Conservation (phyloP, 2,888 invertebrate genomes). For the Steinernema carpocapsae region DNA sequence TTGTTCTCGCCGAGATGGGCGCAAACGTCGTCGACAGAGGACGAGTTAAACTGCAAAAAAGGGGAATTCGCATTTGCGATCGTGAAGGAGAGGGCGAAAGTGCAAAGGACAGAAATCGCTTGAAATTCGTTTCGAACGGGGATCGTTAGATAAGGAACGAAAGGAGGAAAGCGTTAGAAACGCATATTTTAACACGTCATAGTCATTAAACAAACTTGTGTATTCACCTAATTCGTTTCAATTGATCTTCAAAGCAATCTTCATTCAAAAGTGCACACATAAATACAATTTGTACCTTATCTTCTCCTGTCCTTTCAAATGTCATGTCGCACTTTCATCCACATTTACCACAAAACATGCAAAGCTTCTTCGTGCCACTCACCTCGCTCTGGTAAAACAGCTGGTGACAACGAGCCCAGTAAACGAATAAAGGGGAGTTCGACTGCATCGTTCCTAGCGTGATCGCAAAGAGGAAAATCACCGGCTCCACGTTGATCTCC, state of each 20-base stretch:
- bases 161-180: not conserved
- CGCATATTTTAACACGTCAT: not conserved
- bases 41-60: not conserved
- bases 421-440: not conserved
- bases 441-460: conserved; percentile 1
- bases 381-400: not conserved
- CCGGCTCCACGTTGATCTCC: conserved; percentile 11
- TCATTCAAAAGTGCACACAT: not conserved
- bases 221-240: too few relatives aligned
- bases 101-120: too few relatives aligned
- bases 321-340: not conserved
- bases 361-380: not conserved
- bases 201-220: too few relatives aligned
- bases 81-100: too few relatives aligned
- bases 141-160: too few relatives aligned
- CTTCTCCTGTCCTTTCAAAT: not conserved
- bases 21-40: not conserved
- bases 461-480: conserved; percentile 2
- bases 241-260: too few relatives aligned
- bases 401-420: conserved; percentile 2
- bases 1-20: not conserved
- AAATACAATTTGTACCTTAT: not conserved
- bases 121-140: too few relatives aligned
- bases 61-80: too few relatives aligned
- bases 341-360: not conserved